Evolutionary conservation across 2,888 invertebrate species (phyloP).

Genomic region (Apoda limacodes): DNA sequence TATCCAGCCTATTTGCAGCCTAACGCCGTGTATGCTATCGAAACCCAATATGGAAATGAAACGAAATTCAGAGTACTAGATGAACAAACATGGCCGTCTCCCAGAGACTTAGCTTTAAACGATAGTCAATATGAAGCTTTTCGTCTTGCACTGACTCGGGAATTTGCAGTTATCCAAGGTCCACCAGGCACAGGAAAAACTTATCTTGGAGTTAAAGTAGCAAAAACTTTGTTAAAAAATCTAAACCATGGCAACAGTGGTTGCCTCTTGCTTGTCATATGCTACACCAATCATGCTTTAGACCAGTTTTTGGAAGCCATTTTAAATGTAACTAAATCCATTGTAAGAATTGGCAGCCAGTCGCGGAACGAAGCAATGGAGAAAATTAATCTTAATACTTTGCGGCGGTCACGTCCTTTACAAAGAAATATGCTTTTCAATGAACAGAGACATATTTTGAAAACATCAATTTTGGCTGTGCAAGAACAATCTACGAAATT

Average conservation of each 20-base stretch:
- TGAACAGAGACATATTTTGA: constrained; percentile 27
- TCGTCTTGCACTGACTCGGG: constrained; percentile 73
- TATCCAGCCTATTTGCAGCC: constrained; percentile 30
- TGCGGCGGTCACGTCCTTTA: constrained; percentile 21
- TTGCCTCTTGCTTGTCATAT: constrained; percentile 77
- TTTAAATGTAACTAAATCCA: constrained; percentile 61
- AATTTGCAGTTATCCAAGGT: constrained; percentile 84
- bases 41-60: constrained; percentile 3
- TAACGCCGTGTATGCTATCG: constrained; percentile 13
- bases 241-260: constrained; percentile 17
- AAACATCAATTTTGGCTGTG: constrained; percentile 22
- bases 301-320: constrained; percentile 86
- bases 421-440: constrained; percentile 22
- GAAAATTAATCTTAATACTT: constrained; percentile 50
- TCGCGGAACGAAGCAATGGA: constrained; percentile 64
- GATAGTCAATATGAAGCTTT: constrained; percentile 75
- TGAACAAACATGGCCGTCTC: constrained; percentile 54
- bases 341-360: constrained; percentile 78
- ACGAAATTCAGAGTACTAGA: constrained; percentile 29
- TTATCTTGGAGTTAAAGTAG: constrained; percentile 79
- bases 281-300: constrained; percentile 87
- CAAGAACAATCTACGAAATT: constrained; percentile 26
- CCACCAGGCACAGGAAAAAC: constrained; percentile 92
- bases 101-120: constrained; percentile 65
- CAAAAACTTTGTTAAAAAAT: constrained; percentile 74